phyloP scores from a whole-genome alignment of 2,113 vertebrate species.

The Ochotona curzoniae region DNA sequence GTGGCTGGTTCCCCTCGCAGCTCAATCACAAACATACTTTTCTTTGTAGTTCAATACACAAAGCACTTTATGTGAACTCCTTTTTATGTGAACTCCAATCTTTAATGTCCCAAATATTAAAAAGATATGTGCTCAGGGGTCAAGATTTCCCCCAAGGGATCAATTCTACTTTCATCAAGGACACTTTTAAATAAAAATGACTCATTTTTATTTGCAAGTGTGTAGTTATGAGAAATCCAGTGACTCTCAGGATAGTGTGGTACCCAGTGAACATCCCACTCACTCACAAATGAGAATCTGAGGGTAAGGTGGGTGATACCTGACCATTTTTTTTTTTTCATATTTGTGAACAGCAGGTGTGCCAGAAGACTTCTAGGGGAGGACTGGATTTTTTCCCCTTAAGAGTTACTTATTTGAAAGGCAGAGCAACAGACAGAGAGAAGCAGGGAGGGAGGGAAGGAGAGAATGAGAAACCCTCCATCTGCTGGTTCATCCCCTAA shows the following conservation, averaged over 20 bases:
- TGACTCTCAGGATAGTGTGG: background rate
- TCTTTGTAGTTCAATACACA: background rate
- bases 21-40: background rate
- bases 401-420: no score
- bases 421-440: no score
- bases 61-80: background rate
- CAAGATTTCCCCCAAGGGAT: constrained; percentile 11
- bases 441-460: no score
- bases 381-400: no score
- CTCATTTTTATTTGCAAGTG: background rate
- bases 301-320: background rate
- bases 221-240: background rate
- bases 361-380: background rate
- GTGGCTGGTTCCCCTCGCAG: background rate
- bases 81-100: background rate
- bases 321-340: background rate
- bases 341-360: background rate
- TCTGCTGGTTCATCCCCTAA: no score
- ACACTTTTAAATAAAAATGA: background rate
- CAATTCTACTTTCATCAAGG: background rate
- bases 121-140: background rate
- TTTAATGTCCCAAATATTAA: background rate
- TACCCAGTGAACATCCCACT: background rate
- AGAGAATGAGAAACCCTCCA: no score
- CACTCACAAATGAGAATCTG: background rate